These are phyloP conservation scores for Coregonus sp. DNA, from an alignment of 2,797 vertebrate species.

Conservation along the genomic window DNA sequence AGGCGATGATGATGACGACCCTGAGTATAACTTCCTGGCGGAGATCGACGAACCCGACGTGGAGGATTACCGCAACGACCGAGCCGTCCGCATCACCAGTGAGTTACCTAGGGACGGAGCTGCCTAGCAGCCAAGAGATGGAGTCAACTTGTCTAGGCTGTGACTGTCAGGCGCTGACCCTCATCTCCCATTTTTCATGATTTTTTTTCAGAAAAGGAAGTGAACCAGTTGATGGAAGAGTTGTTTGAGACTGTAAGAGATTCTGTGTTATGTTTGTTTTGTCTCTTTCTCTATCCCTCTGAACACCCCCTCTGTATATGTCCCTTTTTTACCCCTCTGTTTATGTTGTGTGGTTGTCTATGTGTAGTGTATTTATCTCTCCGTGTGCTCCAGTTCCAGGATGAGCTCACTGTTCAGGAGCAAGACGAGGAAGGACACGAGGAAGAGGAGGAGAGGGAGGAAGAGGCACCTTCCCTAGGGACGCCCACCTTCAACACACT, in stretches of 20 bases:
- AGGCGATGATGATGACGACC: slow-evolving; percentile 94
- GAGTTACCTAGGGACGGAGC: slow-evolving; percentile 51
- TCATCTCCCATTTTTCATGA: background rate
- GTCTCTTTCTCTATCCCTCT: background rate
- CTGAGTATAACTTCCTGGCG: slow-evolving; percentile 95
- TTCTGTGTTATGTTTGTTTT: background rate
- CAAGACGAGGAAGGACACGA: slow-evolving; percentile 88
- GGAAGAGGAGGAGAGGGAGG: slow-evolving; percentile 83
- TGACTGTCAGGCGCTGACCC: background rate
- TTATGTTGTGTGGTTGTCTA: no score
- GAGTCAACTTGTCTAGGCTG: background rate
- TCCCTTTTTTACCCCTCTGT: slow-evolving; percentile 1
- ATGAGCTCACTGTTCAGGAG: slow-evolving; percentile 85
- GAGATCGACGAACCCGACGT: slow-evolving; percentile 91
- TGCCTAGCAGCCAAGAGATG: background rate
- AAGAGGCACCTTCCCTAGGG: slow-evolving; percentile 57
- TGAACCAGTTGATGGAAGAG: slow-evolving; percentile 95
- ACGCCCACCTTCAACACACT: slow-evolving; percentile 70
- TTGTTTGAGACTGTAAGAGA: slow-evolving; percentile 90
- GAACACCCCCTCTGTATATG: no score
- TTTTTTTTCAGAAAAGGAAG: slow-evolving; percentile 86
- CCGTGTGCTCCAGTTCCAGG: slow-evolving; percentile 81
- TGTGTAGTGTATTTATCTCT: background rate
- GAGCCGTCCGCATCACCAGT: slow-evolving; percentile 96
- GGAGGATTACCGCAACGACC: slow-evolving; percentile 95